Evolutionary conservation across 2,797 vertebrate genomes (phyloP), one percentile per base, ranked within the genome.

Genomic region (Pseudochromis fuscus): DNA sequence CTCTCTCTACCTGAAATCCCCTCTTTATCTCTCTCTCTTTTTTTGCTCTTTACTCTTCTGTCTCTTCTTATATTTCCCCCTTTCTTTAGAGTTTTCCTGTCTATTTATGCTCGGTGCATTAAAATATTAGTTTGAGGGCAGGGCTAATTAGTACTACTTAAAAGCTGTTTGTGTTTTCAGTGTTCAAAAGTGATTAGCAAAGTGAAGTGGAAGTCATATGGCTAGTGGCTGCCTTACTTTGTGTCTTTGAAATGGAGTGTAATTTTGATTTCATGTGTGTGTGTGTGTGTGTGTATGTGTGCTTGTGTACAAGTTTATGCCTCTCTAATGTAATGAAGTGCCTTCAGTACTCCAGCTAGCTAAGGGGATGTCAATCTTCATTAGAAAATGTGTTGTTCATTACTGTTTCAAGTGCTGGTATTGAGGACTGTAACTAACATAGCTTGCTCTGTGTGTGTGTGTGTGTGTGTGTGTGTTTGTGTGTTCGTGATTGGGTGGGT

Each of bases 311-410:
- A 60, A 56, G 55, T 70, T 64, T 75, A 62, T 16, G n/a, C 45
- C 58, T 73, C 50, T 63, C 42, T 77, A 84, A 81, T 84, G 74
- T 83, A 84, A 79, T 87, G 72, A 81, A 84, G 69, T 45, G 79
- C 69, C 74, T 81, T 77, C 50, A 82, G 73, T 74, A 9, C 59
- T 57, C 16, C 31, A 55, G 67, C 44, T 56, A 33, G 58, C 75
- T 53, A 65, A 78, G 40, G 55, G 67, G 57, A 71, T 77, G 87
- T 80, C 88, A 84, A 44, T 89, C 84, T 83, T 88, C 77, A 89
- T 90, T 84, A 82, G 51, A 69, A 85, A 90, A 88, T 77, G 62
- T 82, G 76, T 75, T 78, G 87, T 35, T 85, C 75, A 87, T 89
- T 71, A 79, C 68, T 75, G 60, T 83, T 86, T 83, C 40, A 80